Conservation (phyloP, 2,797 vertebrate species). For the Neostethus bicornis region DNA sequence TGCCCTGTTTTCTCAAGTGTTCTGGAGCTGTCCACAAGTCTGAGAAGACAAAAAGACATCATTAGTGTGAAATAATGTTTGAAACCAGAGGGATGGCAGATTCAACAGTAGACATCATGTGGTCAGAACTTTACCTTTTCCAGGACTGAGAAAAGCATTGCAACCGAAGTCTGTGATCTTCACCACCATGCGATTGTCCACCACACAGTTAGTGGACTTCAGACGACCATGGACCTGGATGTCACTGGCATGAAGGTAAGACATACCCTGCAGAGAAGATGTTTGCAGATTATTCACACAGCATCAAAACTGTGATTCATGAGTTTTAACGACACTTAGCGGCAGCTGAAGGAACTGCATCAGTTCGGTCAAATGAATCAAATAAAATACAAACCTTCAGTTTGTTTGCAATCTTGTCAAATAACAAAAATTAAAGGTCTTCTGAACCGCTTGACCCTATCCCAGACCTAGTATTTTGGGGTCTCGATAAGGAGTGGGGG, state of each 20-base stretch:
- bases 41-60: constrained; percentile 26
- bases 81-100: background rate
- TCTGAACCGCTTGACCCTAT: too few species aligned
- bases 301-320: background rate
- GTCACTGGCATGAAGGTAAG: constrained; percentile 93
- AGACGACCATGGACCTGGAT: constrained; percentile 94
- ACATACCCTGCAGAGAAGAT: constrained; percentile 88
- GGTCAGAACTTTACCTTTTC: constrained; percentile 79
- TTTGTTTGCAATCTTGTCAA: background rate
- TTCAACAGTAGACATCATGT: background rate
- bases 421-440: too few species aligned
- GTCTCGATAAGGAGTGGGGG: too few species aligned
- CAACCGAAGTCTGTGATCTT: constrained; percentile 98
- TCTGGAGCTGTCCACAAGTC: constrained; percentile 90
- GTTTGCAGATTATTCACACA: background rate
- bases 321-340: constrained; percentile 26
- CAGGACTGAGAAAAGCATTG: constrained; percentile 87
- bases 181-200: constrained; percentile 96
- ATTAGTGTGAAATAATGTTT: background rate
- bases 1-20: constrained; percentile 83
- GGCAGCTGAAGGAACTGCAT: constrained; percentile 13
- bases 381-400: background rate
- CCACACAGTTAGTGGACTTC: constrained; percentile 97
- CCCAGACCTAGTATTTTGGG: too few species aligned
- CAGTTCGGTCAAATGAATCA: background rate